A percentile compares a stretch with the other conserved stretches of the same genome.
phyloP scores from a whole-genome alignment of 2,797 vertebrate genomes.

The Poeciliopsis turneri region DNA sequence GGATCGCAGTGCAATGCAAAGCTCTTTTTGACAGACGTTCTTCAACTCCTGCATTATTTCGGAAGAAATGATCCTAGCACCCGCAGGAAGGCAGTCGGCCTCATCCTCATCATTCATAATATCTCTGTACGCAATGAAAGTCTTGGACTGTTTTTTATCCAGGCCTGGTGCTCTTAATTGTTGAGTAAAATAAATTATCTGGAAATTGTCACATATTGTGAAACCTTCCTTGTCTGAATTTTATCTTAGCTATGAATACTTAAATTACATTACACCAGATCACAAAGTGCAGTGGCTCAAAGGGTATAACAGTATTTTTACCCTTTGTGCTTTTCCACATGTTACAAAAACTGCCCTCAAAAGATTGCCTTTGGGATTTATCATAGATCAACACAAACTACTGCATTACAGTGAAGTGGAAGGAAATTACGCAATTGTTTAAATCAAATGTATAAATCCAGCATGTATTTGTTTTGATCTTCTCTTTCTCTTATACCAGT shows the following conservation, averaged over 20 bases:
- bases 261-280: slow-evolving; percentile 26
- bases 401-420: neutral
- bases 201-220: neutral
- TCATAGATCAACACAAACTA: neutral
- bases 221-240: slow-evolving; percentile 28
- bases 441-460: neutral
- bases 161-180: slow-evolving; percentile 35
- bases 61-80: slow-evolving; percentile 70
- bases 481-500: neutral
- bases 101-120: slow-evolving; percentile 57
- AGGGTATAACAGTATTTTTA: neutral
- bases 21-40: slow-evolving; percentile 68
- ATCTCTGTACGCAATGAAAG: slow-evolving; percentile 44
- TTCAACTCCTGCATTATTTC: slow-evolving; percentile 63
- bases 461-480: neutral
- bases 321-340: neutral
- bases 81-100: slow-evolving; percentile 60
- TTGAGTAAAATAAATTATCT: slow-evolving; percentile 36
- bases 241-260: slow-evolving; percentile 15
- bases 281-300: neutral
- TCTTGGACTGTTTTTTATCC: slow-evolving; percentile 40
- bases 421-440: neutral
- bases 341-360: neutral
- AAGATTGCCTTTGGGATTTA: neutral
- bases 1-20: slow-evolving; percentile 63